These are phyloP conservation scores for Epirrita christyi DNA, from an alignment of 2,888 invertebrate genomes.

Conservation along the genomic window DNA sequence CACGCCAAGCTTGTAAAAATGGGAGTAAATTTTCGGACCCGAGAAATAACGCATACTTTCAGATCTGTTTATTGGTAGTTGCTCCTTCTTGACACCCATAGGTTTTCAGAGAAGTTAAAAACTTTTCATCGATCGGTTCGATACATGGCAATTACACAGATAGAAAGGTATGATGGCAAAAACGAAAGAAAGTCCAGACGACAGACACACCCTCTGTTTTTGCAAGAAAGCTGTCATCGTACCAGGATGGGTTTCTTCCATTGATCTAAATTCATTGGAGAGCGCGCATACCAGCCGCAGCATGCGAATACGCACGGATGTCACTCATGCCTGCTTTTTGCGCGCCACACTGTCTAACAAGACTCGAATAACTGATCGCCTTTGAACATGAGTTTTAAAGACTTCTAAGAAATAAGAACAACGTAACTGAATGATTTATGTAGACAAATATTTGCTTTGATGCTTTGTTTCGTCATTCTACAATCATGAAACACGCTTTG, in stretches of 20 bases:
- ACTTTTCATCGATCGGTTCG: too few species aligned
- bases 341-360: constrained; percentile 72
- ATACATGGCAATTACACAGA: not conserved
- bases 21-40: too few species aligned
- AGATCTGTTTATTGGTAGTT: too few species aligned
- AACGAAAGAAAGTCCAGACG: not conserved
- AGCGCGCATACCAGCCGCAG: constrained; percentile 52
- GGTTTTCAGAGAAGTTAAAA: too few species aligned
- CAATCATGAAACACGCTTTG: not conserved
- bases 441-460: constrained; percentile 38
- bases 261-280: constrained; percentile 77
- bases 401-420: constrained; percentile 55
- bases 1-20: too few species aligned
- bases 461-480: constrained; percentile 17
- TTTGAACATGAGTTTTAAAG: constrained; percentile 64
- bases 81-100: too few species aligned
- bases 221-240: constrained; percentile 32
- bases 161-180: not conserved
- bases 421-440: constrained; percentile 46
- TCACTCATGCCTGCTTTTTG: constrained; percentile 73
- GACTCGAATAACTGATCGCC: constrained; percentile 73
- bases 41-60: not conserved
- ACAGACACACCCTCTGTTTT: constrained; percentile 14
- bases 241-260: constrained; percentile 59
- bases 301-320: constrained; percentile 60